Evolutionary conservation across 2,888 invertebrate species (phyloP).

Genomic region (Diploptera punctata): DNA sequence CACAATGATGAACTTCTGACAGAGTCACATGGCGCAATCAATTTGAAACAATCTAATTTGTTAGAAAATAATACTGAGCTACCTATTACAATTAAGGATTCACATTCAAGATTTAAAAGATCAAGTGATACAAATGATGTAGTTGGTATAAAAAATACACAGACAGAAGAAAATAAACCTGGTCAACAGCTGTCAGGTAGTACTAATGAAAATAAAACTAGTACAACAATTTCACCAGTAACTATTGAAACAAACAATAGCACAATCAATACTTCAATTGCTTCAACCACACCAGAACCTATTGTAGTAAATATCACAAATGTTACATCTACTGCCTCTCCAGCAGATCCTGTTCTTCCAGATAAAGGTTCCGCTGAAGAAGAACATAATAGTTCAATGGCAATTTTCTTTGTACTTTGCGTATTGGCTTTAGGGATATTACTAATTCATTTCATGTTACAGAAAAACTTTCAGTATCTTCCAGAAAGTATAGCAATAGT

Average conservation of each 20-base stretch:
- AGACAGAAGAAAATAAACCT: not conserved
- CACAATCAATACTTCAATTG: not conserved
- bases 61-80: not conserved
- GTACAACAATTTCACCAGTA: not conserved
- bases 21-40: not conserved
- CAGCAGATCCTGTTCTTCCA: conserved; percentile 80
- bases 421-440: conserved; percentile 94
- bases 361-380: conserved; percentile 92
- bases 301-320: conserved; percentile 44
- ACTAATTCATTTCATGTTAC: conserved; percentile 92
- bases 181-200: no score
- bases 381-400: conserved; percentile 95
- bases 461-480: conserved; percentile 94
- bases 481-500: conserved; percentile 98
- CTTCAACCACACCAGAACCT: not conserved
- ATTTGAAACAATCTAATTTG: no score
- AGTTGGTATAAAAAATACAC: not conserved
- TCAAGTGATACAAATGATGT: not conserved
- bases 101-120: not conserved
- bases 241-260: not conserved
- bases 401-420: conserved; percentile 97
- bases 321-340: conserved; percentile 59
- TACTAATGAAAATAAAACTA: not conserved
- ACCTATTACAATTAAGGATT: not conserved
- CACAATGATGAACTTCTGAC: not conserved